phyloP scores from a whole-genome alignment of 2,888 invertebrate genomes.

The Prosapia bicincta region DNA sequence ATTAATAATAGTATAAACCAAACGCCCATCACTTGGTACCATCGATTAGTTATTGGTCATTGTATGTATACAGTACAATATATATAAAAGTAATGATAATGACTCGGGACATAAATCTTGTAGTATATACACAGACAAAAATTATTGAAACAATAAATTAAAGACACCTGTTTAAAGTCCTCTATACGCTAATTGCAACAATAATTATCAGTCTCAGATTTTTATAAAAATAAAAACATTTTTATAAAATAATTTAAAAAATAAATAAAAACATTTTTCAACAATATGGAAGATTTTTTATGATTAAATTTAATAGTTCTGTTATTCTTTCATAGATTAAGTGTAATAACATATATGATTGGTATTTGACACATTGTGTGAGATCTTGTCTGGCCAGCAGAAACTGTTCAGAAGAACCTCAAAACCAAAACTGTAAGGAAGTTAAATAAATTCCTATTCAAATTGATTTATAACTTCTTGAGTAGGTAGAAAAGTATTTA shows the following conservation, averaged over 20 bases:
- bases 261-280: neutral
- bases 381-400: neutral
- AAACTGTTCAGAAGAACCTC: neutral
- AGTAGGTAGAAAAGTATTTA: neutral
- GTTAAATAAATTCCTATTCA: neutral
- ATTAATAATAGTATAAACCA: neutral
- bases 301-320: neutral
- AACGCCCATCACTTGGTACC: neutral
- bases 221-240: neutral
- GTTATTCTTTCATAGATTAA: neutral
- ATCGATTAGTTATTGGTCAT: neutral
- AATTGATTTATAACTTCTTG: neutral
- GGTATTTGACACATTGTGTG: neutral
- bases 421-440: neutral
- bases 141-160: neutral
- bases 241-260: neutral
- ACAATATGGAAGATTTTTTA: neutral
- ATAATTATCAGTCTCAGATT: neutral
- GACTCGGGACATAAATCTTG: neutral
- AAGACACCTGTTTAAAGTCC: neutral
- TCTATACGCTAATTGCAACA: neutral
- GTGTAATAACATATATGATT: too few relatives aligned
- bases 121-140: neutral
- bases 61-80: neutral
- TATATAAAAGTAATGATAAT: neutral